Base-by-base conservation (phyloP, 2,888 invertebrate genomes). In the Pelosia muscerda region DNA sequence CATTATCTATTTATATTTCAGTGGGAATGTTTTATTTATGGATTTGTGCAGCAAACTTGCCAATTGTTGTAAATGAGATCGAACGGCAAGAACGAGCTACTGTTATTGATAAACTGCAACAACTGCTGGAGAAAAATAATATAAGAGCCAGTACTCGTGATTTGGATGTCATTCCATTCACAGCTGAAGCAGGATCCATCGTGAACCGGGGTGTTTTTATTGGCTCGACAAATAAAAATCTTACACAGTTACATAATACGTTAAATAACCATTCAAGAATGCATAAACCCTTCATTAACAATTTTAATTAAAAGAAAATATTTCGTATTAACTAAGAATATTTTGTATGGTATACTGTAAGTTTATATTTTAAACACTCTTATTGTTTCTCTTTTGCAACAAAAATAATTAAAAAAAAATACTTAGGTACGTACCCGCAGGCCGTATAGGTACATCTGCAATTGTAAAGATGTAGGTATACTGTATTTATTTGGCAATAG, bases 1-100 rank as follows among this genome's bases (percentile, higher is more conserved):
- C 4, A 2, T 38, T 42, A 42, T 1, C 56, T 26, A n/a, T n/a
- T 38, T n/a, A 25, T 55, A 31, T 79, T 85, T 66, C 86, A 95
- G 95, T 95, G 88, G 94, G 92, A 19, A 89, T 92, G 90, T 93
- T 91, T 76, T 95, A 95, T 73, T 76, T 94, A 59, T 94, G 94
- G 95, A 80, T 94, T 57, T 95, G 95, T 78, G 88, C 90, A 13
- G 88, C 90, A 2, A 93, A 90, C 79, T 82, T 95, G 34, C 95
- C 94, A 0, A 83, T 93, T 69, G 81, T 95, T 5, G 89, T 94
- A 72, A 94, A 90, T 68, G 94, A 94, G 75, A 92, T 90, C 82
- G 89, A 93, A 68, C 86, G 84, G 1, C 92, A 93, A 63, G 90
- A 93, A 71, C 92, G 94, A 68, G 82, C 84, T n/a, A 87, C 85